Evolutionary conservation across 2,888 invertebrate species (phyloP), one percentile per base, ranked within the genome.

Genomic region (Laothoe populi): DNA sequence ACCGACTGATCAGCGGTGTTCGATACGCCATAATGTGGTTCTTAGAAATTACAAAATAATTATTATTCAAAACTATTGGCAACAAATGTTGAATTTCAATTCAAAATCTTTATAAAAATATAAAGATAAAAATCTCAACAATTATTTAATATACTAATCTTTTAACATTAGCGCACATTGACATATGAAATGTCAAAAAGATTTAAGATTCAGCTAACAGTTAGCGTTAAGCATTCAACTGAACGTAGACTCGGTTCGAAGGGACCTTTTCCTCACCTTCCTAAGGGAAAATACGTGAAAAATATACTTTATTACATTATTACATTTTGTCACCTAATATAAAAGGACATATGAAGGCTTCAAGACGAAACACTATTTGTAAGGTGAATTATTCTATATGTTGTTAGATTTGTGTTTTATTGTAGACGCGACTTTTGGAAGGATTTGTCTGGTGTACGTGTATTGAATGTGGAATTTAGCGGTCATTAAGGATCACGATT

Each of bases 261-360:
- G 1, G 59, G 46, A 23, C 46, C 21, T n/a, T 19, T 42, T 35
- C 42, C 53, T 53, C 19, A 53, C 49, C 49, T 40, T 49, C 60
- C 60, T 49, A 21, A 61, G 60, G 60, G 60, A 61, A 53, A 61
- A 61, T 61, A 61, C 53, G 60, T 53, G 53, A 61, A 61, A 61
- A 31, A 53, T 61, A 61, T 61, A 61, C 49, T 61, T 61, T 61
- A 61, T 61, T 61, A 53, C 53, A 35, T 44, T 61, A 42, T 61
- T 35, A 35, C 38, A 53, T 53, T 60, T 60, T 44, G 53, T 61
- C 60, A 61, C 53, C 49, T 53, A 61, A 61, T 61, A 53, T 61
- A 61, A 42, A 60, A 53, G n/a, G 53, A 61, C 53, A 61, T 40
- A 48, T 40, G 49, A 49, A 49, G 42, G 53, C 42, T 49, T 21